Evolutionary conservation across 2,113 vertebrate genomes (phyloP).

Genomic region (Leuciscus idus): DNA sequence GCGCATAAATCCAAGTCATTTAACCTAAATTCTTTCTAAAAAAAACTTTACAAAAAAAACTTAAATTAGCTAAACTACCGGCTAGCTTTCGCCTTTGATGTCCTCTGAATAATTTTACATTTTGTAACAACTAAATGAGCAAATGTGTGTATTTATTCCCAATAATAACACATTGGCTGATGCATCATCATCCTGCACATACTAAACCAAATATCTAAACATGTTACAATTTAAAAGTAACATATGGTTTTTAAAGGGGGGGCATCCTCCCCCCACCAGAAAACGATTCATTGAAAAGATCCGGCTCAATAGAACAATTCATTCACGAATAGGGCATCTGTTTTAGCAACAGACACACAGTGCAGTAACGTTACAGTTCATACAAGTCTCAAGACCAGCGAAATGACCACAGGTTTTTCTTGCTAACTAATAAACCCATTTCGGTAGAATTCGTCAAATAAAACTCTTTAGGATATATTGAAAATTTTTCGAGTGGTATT

Average conservation of each 20-base stretch:
- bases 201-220: too few relatives aligned
- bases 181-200: too few relatives aligned
- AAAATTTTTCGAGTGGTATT: not conserved
- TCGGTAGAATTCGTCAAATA: not conserved
- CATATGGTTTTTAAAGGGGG: too few relatives aligned
- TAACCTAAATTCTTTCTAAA: not conserved
- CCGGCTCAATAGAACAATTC: not conserved
- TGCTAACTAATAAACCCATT: not conserved
- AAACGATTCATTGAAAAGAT: not conserved
- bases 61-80: too few relatives aligned
- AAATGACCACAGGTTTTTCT: not conserved
- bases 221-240: too few relatives aligned
- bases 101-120: too few relatives aligned
- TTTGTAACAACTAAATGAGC: too few relatives aligned
- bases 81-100: too few relatives aligned
- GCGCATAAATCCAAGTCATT: not conserved
- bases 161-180: too few relatives aligned
- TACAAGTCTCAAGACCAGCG: not conserved
- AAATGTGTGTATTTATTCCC: too few relatives aligned
- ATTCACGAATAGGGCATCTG: not conserved
- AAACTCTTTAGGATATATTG: not conserved
- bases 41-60: too few relatives aligned
- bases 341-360: not conserved
- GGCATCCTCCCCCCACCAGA: too few relatives aligned
- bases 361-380: not conserved